A percentile compares a stretch with the other conserved stretches of the same genome.
Evolutionary conservation across 1,140 invertebrate species (phyloP).

Genomic region (Spodoptera frugiperda): DNA sequence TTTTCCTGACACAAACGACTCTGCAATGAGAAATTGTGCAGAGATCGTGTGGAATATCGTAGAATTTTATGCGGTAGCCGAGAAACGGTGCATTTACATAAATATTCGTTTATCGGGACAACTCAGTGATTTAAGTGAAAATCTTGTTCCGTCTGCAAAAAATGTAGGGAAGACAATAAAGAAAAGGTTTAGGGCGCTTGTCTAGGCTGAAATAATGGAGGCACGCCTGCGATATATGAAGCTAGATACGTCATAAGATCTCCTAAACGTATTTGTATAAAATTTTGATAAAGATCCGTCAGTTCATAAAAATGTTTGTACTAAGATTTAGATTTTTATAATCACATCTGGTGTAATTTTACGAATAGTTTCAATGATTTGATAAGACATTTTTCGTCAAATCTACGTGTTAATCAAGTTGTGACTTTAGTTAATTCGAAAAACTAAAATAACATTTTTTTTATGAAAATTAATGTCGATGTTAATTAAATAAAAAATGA

Average conservation of each 20-base stretch:
- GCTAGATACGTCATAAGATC: constrained; percentile 22
- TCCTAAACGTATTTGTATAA: neutral
- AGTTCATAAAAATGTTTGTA: neutral
- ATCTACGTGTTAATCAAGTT: too few species aligned
- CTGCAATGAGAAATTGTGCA: constrained; percentile 53
- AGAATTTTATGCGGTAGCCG: constrained; percentile 55
- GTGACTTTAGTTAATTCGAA: too few species aligned
- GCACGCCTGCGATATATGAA: constrained; percentile 39
- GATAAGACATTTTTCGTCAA: too few species aligned
- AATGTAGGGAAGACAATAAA: constrained; percentile 46
- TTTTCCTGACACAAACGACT: constrained; percentile 49
- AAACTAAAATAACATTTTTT: too few species aligned
- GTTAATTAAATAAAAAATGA: too few species aligned
- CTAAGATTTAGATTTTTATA: too few species aligned
- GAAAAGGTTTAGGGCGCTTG: constrained; percentile 51
- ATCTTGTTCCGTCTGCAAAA: constrained; percentile 54
- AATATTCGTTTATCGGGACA: constrained; percentile 65
- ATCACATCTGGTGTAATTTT: too few species aligned
- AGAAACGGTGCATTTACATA: constrained; percentile 60
- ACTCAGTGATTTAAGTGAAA: constrained; percentile 60
- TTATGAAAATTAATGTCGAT: too few species aligned
- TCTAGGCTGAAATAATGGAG: constrained; percentile 40
- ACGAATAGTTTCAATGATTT: too few species aligned
- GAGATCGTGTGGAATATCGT: constrained; percentile 52
- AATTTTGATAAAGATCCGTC: neutral